Evolutionary conservation across 2,888 invertebrate species (phyloP), one percentile per base, ranked within the genome.

Genomic region (Enchytraeus crypticus): DNA sequence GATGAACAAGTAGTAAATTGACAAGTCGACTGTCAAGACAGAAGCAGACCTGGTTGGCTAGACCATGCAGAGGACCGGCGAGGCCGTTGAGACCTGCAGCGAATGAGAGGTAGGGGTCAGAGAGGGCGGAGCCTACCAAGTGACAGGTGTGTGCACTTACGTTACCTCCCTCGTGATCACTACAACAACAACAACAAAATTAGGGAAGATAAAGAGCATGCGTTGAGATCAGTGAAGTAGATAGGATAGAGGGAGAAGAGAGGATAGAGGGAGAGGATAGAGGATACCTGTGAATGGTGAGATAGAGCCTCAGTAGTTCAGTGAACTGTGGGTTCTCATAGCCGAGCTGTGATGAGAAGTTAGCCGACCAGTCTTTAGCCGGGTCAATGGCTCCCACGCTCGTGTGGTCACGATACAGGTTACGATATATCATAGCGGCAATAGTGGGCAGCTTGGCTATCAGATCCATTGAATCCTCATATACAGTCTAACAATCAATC

Each of bases 81-180:
- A 95, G 83, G 29, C 95, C 95, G 79, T 90, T 90, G 84, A 96
- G 87, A 57, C 92, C 92, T 53, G 91, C 93, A 51, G 91, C 86
- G 79, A 92, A 92, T 11, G 91, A 88, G 5, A 96, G 84, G 81
- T 92, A 93, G 18, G 93, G 92, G 79, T 95, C 93, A 71, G 92
- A 91, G 55, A 95, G 83, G 1, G 95, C 93, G 0, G 92, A 92
- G 43, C 90, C 93, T 3, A 95, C 92, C 77, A 96, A 82, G 80
- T 95, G 95, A 18, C 88, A 88, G 0, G 93, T 88, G 81, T 95
- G 95, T 2, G 95, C 95, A 8, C 91, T 92, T 5, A 96, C 95
- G 79, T 95, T 95, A 71, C 95, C 93, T 70, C 93, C 92, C 81
- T 95, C 93, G 81, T 95, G 93, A 79, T 95, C 93, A 82, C 89